Conservation (phyloP, 2,113 vertebrate genomes). For the Agelaius phoeniceus region DNA sequence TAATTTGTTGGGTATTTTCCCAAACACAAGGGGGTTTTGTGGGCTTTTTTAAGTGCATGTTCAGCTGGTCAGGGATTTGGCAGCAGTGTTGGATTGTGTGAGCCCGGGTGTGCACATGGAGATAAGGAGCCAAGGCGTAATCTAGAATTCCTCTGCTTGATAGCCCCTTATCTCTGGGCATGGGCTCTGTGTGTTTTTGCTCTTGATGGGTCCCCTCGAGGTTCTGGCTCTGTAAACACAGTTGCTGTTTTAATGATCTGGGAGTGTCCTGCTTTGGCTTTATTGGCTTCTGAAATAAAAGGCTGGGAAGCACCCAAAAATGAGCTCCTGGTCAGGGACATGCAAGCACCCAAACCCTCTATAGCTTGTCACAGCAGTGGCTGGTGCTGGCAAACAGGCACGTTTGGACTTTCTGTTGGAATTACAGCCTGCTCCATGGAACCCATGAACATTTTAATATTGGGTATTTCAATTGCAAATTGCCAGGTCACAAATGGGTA, state of each 20-base stretch:
- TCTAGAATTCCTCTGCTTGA: neutral
- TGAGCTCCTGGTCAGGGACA: neutral
- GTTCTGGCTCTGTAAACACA: neutral
- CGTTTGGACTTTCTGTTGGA: neutral
- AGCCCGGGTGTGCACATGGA: neutral
- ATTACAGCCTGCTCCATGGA: neutral
- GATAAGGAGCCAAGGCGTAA: neutral
- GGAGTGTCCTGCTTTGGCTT: neutral
- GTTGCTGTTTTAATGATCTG: neutral
- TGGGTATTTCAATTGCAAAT: neutral
- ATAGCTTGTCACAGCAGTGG: neutral
- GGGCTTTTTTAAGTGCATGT: neutral
- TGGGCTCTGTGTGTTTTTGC: neutral
- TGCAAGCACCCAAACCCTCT: neutral
- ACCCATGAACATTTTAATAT: neutral
- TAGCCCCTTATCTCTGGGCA: constrained; percentile 40
- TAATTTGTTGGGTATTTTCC: neutral
- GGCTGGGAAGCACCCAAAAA: neutral
- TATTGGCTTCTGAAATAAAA: neutral
- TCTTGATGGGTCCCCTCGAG: neutral
- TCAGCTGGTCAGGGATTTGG: neutral
- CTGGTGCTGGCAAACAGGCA: neutral
- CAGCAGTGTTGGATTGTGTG: neutral
- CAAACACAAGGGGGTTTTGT: neutral
- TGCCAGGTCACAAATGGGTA: neutral